Conservation (phyloP, 2,113 vertebrate species). For the Apaloderma vittatum region DNA sequence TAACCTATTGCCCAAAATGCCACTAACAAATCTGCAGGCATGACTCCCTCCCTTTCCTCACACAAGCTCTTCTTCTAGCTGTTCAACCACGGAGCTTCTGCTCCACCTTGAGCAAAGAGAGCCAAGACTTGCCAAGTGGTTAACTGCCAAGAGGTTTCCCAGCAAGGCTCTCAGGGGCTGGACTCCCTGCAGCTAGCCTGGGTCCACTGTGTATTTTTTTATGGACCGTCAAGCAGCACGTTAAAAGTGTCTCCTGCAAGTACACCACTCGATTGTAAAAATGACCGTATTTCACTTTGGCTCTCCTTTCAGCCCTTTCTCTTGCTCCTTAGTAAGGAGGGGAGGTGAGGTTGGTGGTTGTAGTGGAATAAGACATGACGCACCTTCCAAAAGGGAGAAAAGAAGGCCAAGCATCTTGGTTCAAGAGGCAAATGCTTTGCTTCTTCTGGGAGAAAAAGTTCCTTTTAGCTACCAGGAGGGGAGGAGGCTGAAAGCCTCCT, state of each 20-base stretch:
- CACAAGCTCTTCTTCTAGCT: not conserved
- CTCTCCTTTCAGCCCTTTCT: not conserved
- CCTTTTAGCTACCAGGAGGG: not conserved
- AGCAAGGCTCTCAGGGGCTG: not conserved
- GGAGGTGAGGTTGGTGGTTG: not conserved
- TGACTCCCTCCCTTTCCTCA: rapidly evolving
- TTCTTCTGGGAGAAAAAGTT: not conserved
- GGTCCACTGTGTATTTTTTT: not conserved
- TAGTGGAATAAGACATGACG: not conserved
- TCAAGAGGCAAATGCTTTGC: not conserved
- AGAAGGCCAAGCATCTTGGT: not conserved
- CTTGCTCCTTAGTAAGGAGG: not conserved
- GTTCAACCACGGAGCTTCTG: not conserved
- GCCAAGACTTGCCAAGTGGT: not conserved
- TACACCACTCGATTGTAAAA: not conserved
- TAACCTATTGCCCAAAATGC: not conserved
- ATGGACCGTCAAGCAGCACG: not conserved
- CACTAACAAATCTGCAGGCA: not conserved
- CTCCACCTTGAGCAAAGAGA: not conserved
- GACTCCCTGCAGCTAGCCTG: not conserved
- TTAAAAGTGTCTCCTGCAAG: not conserved
- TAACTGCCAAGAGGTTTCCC: not conserved
- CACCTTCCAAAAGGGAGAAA: not conserved
- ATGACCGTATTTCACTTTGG: not conserved
- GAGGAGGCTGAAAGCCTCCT: not conserved